phyloP scores from a whole-genome alignment of 2,797 vertebrate species.

The Gymnothorax javanicus region DNA sequence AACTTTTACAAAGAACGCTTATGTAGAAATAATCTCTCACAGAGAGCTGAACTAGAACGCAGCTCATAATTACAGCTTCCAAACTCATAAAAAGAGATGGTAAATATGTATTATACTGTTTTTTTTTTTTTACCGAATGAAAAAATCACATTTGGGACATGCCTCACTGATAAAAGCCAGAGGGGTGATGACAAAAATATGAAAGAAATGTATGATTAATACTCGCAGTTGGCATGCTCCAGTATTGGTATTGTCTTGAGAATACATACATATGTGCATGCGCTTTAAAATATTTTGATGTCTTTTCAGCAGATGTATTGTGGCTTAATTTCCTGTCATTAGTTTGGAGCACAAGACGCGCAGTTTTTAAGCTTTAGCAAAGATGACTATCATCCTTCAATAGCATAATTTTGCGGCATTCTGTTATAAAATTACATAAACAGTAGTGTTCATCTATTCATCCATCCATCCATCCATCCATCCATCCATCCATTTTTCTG shows the following conservation, averaged over 20 bases:
- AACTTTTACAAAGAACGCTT: slow-evolving; percentile 3
- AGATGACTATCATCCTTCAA: not conserved
- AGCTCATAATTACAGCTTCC: not conserved
- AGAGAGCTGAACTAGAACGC: not conserved
- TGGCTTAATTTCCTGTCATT: not conserved
- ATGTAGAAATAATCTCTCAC: slow-evolving; percentile 17
- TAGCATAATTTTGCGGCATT: not conserved
- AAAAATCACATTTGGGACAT: slow-evolving; percentile 6
- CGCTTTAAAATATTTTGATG: not conserved
- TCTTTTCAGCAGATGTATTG: not conserved
- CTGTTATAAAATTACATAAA: not conserved
- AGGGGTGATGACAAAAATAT: slow-evolving; percentile 3
- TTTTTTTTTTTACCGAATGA: not conserved
- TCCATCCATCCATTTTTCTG: too few relatives aligned
- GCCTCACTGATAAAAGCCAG: not conserved
- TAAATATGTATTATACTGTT: not conserved
- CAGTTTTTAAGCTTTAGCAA: not conserved
- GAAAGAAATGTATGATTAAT: not conserved
- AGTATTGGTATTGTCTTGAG: not conserved
- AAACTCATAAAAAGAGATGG: not conserved
- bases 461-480: too few relatives aligned
- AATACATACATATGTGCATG: not conserved
- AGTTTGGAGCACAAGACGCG: not conserved
- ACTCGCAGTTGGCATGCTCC: not conserved
- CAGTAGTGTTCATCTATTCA: not conserved